Percentiles rank a stretch among this genome's conserved stretches.
These are phyloP conservation scores for Bombus vancouverensis DNA, from an alignment of 1,140 invertebrate species.

Conservation along the genomic window DNA sequence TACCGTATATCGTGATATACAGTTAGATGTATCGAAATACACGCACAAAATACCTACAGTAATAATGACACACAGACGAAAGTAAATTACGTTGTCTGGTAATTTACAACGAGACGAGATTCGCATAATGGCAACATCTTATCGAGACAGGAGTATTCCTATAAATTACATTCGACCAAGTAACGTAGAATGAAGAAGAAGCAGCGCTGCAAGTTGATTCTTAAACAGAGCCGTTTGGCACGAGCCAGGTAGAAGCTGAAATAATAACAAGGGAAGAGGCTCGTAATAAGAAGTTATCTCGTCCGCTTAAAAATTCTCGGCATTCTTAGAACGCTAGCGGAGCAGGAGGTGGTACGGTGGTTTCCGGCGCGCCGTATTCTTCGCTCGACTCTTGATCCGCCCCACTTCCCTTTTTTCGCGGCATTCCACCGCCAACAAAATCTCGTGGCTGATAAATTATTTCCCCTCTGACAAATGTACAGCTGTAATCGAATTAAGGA, in stretches of 20 bases:
- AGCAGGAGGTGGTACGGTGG: background rate
- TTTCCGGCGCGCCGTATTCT: background rate
- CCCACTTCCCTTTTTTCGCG: background rate
- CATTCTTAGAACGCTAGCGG: background rate
- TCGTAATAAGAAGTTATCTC: slow-evolving; percentile 29
- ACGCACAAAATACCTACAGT: no score
- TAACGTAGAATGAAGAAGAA: background rate
- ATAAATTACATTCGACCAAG: no score
- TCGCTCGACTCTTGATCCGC: background rate
- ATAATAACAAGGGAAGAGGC: slow-evolving; percentile 9
- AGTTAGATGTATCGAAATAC: no score
- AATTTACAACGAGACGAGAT: no score
- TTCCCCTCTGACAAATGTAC: slow-evolving; percentile 1
- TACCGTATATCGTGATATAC: no score
- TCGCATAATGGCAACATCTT: no score
- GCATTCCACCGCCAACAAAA: background rate
- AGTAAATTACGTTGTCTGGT: no score
- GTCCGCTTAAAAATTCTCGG: slow-evolving; percentile 10
- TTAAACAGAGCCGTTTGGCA: background rate
- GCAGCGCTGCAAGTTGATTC: background rate
- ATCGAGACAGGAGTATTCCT: no score
- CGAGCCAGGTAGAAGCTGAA: background rate
- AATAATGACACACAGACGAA: no score
- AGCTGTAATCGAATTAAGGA: slow-evolving; percentile 1
- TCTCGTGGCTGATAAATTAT: slow-evolving; percentile 4